These are phyloP conservation scores for Talpa occidentalis DNA, from an alignment of 2,113 vertebrate species.

Conservation along the genomic window DNA sequence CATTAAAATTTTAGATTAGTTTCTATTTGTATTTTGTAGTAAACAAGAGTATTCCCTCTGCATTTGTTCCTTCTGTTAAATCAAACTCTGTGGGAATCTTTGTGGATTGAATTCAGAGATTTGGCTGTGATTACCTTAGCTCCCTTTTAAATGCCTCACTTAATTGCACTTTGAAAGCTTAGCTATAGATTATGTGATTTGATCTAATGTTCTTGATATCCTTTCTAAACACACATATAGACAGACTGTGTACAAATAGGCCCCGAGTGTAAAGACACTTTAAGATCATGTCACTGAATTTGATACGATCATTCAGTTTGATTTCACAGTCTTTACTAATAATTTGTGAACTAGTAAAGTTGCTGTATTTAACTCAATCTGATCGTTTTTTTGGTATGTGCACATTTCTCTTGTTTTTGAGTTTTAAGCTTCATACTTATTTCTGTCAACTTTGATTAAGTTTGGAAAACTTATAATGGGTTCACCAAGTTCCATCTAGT, in stretches of 20 bases:
- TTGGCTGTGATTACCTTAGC: slow-evolving; percentile 54
- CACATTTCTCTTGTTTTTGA: neutral
- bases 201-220: neutral
- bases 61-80: slow-evolving; percentile 72
- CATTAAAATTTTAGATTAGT: slow-evolving; percentile 77
- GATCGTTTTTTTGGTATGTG: slow-evolving; percentile 20
- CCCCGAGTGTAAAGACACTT: neutral
- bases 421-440: slow-evolving; percentile 34
- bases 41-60: slow-evolving; percentile 69
- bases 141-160: slow-evolving; percentile 51
- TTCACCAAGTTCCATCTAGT: neutral
- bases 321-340: slow-evolving; percentile 15
- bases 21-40: slow-evolving; percentile 72
- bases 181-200: slow-evolving; percentile 32
- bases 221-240: neutral
- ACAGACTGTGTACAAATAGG: neutral
- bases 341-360: slow-evolving; percentile 8
- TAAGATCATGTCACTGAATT: slow-evolving; percentile 24
- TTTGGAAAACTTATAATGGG: slow-evolving; percentile 15
- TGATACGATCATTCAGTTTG: slow-evolving; percentile 9
- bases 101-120: slow-evolving; percentile 50
- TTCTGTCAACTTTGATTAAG: slow-evolving; percentile 50
- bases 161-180: slow-evolving; percentile 54
- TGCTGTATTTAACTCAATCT: neutral
- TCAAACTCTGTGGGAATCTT: slow-evolving; percentile 66